These are phyloP conservation scores for Peromyscus aztecus DNA, from an alignment of 2,797 vertebrate genomes.

Conservation along the genomic window DNA sequence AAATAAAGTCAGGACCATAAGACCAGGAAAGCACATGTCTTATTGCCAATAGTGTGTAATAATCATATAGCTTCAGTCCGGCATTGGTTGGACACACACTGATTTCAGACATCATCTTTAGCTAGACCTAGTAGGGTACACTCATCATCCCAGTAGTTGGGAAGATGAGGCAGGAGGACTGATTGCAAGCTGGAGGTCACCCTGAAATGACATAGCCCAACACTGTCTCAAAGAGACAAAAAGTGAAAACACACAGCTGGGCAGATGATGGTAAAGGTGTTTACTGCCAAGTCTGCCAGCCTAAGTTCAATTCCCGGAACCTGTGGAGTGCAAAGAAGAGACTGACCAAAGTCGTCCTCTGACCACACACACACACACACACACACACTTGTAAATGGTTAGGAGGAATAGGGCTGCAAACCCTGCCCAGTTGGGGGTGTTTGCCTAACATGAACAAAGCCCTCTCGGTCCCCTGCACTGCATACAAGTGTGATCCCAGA, in stretches of 20 bases:
- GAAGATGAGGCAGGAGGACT: background rate
- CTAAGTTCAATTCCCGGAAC: background rate
- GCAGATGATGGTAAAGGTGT: background rate
- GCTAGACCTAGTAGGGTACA: background rate
- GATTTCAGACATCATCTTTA: background rate
- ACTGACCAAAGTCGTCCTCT: background rate
- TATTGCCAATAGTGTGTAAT: background rate
- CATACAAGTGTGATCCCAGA: background rate
- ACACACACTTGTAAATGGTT: background rate
- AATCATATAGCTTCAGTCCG: background rate
- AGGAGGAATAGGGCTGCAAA: background rate
- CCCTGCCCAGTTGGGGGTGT: background rate
- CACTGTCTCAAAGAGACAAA: background rate
- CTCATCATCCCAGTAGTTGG: background rate
- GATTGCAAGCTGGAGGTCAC: background rate
- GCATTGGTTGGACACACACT: background rate
- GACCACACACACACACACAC: background rate
- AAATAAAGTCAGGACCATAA: background rate
- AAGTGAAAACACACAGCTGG: background rate
- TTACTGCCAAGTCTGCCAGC: background rate
- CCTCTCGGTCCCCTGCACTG: background rate
- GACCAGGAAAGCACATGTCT: background rate
- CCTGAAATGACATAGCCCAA: background rate
- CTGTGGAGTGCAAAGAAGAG: background rate
- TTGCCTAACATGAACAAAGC: background rate